Conservation (phyloP, 2,113 vertebrate species). For the Silurus meridionalis region DNA sequence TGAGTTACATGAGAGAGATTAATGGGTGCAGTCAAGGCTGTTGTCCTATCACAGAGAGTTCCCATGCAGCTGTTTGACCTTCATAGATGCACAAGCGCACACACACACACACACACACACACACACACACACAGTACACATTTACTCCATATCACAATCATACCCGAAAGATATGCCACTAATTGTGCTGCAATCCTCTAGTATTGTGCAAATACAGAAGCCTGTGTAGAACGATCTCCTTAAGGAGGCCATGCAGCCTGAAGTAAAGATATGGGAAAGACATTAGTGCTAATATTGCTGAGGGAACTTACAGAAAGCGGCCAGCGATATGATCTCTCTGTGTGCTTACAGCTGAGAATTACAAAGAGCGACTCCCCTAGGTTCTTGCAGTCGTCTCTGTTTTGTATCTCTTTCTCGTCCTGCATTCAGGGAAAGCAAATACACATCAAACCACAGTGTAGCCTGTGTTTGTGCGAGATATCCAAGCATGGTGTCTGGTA, state of each 20-base stretch:
- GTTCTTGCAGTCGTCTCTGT: neutral
- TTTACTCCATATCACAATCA: neutral
- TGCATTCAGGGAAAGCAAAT: neutral
- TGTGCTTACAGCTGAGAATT: neutral
- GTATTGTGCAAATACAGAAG: neutral
- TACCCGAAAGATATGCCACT: neutral
- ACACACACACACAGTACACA: neutral
- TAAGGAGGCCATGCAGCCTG: neutral
- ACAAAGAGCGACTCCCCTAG: neutral
- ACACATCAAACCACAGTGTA: neutral
- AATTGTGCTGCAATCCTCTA: neutral
- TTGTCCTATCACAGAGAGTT: constrained; percentile 45
- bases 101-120: neutral
- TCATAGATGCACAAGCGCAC: constrained; percentile 33
- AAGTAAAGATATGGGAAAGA: constrained; percentile 9
- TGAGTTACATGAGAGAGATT: constrained; percentile 37
- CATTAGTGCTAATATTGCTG: neutral
- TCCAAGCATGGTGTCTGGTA: neutral
- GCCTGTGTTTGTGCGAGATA: neutral
- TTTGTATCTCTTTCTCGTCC: neutral
- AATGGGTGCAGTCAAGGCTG: constrained; percentile 60
- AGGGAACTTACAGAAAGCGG: neutral
- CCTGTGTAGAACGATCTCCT: neutral
- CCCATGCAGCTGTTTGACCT: constrained; percentile 62
- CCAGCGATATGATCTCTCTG: neutral